Evolutionary conservation across 2,797 vertebrate genomes (phyloP).

Genomic region (Pteronotus mesoamericanus): DNA sequence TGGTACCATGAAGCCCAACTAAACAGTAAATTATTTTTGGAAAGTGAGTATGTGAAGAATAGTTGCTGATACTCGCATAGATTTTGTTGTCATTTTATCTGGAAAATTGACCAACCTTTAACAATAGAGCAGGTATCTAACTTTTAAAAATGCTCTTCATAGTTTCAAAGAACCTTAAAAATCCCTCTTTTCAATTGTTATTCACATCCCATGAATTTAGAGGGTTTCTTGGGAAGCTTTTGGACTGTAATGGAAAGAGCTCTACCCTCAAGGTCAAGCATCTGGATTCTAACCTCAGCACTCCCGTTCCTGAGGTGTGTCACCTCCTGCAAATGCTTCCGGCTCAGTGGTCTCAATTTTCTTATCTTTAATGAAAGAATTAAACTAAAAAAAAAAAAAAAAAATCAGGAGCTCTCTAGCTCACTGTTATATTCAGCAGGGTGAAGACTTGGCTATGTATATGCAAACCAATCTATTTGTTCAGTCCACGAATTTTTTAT

Average conservation of each 20-base stretch:
- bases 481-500: background rate
- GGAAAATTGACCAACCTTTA: constrained; percentile 30
- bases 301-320: background rate
- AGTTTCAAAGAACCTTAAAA: constrained; percentile 12
- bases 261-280: background rate
- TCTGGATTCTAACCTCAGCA: background rate
- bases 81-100: constrained; percentile 45
- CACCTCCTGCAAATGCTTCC: background rate
- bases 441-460: background rate
- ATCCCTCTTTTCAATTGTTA: background rate
- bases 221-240: background rate
- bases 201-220: background rate
- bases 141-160: background rate
- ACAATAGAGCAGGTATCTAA: constrained; percentile 33
- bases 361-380: background rate
- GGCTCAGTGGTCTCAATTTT: background rate
- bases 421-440: background rate
- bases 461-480: background rate
- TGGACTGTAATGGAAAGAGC: background rate
- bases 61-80: constrained; percentile 44
- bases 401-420: background rate
- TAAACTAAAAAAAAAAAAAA: background rate
- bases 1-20: background rate
- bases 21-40: constrained; percentile 64
- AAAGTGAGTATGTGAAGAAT: constrained; percentile 20